Evolutionary conservation across 1,140 invertebrate genomes (phyloP), one percentile per base, ranked within the genome.

Genomic region (Microplitis mediator): DNA sequence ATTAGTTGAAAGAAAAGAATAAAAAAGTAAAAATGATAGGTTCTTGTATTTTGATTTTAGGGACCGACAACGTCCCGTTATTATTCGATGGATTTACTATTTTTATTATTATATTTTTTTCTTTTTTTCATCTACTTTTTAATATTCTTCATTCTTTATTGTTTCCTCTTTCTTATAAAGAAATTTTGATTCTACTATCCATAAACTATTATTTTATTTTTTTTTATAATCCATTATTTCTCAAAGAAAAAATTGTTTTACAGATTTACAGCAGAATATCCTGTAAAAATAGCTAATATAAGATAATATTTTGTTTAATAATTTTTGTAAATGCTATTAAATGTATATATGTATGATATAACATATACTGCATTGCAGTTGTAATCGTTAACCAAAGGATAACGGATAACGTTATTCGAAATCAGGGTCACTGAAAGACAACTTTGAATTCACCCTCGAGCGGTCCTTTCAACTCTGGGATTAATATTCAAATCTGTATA

Each of bases 401-500:
- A 75, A 74, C 71, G 51, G 71, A 23, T 58, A 23, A 58, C 23
- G 16, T 58, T 23, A 23, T 23, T 23, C 67, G 58, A 69, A 56
- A 65, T 74, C 51, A 71, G 71, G 71, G 72, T 74, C 70, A 71
- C 31, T 76, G 70, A 50, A 6, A 13, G 50, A 52, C 78, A 71
- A 75, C 74, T 76, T 63, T 72, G 62, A 58, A 69, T 69, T 79
- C 79, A 79, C 81, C 80, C 79, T 32, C 60, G 72, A 73, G 76
- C 77, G 71, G 74, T 79, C 78, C 76, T 68, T 67, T 36, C 36
- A 65, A 65, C 68, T 74, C 79, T 74, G 73, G 76, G 83, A 84
- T 84, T 84, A 84, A 84, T 84, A 84, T 84, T 84, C 83, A 83
- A 84, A 84, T 84, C 81, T 76, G 78, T 79, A 23, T 23, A 79